These are phyloP conservation scores for Aphodius sticticus DNA, from an alignment of 2,888 invertebrate genomes.

Conservation along the genomic window DNA sequence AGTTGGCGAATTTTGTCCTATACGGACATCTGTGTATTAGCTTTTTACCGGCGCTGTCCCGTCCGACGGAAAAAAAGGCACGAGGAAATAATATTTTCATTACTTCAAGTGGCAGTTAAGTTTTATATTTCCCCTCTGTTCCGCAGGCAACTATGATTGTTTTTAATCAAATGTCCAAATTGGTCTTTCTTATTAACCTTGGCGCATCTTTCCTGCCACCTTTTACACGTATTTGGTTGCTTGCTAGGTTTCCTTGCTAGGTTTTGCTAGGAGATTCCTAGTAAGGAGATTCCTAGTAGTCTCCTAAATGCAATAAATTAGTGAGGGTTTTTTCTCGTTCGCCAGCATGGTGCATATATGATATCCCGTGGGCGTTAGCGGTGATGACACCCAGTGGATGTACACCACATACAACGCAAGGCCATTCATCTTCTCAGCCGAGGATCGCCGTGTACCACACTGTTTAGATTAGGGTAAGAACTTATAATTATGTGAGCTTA, in stretches of 20 bases:
- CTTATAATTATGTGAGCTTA: conserved; percentile 18
- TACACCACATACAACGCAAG: conserved; percentile 40
- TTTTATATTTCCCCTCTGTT: background rate
- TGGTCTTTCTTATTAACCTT: background rate
- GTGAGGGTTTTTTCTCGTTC: background rate
- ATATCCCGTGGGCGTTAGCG: conserved; percentile 39
- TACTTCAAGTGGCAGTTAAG: background rate
- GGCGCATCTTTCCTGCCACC: background rate
- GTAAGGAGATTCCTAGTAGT: background rate
- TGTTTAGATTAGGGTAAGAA: conserved; percentile 15
- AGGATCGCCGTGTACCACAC: conserved; percentile 12
- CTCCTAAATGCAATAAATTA: conserved; percentile 10
- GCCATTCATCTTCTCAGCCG: conserved; percentile 41
- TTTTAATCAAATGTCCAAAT: background rate
- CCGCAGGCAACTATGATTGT: background rate
- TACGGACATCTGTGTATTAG: background rate
- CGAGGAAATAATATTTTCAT: background rate
- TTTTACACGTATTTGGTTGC: conserved; percentile 20
- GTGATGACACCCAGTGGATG: conserved; percentile 40
- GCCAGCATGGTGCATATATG: background rate
- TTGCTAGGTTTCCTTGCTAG: background rate
- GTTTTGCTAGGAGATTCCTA: background rate
- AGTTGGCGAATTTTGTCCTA: background rate
- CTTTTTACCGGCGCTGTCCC: background rate
- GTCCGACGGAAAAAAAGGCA: background rate